Base-by-base conservation (phyloP, 2,888 invertebrate genomes). In the Drosophila anceps region DNA sequence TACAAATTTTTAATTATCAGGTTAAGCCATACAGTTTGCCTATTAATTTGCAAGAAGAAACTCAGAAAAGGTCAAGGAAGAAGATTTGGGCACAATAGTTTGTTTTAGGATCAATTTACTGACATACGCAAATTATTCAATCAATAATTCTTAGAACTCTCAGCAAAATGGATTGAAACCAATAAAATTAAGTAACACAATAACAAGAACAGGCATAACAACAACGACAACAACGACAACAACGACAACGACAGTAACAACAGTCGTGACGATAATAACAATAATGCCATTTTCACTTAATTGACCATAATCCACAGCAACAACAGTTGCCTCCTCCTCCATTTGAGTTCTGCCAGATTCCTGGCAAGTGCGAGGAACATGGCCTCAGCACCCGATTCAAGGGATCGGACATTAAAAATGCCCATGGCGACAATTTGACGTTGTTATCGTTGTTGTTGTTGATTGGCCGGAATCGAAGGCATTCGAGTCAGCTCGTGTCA, bases 241-340 rank as follows among this genome's bases (percentile, higher is more conserved):
- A 73, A 60, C 60, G 20, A 43, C 43, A 27, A 27, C 46, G n/a
- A 48, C 31, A 31, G 18, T n/a, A 53, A 59, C 66, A 53, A 62
- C 66, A 76, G 50, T 27, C 61, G 39, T 46, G 57, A 60, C 73
- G 63, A 82, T 81, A 87, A 81, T 76, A 81, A 81, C 81, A 79
- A 78, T 83, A 82, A 85, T 82, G 76, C 78, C 76, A 81, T 90
- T 91, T 85, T 79, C 90, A 91, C 89, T 85, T 90, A 90, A 90
- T 91, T 90, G 91, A 84, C 91, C 82, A 84, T 91, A 91, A 90
- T 90, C 82, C 82, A 79, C 75, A 81, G 76, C 75, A 81, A 69
- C 69, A 69, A 62, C 35, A 53, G 33, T 41, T 60, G 20, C 43
- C 44, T 27, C 6, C 20, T 13, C 31, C 24, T 18, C 33, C 31